Percentiles rank a stretch among this genome's conserved stretches.
Conservation (phyloP, 2,888 invertebrate species). For the Ptycholaimellus sp. region DNA sequence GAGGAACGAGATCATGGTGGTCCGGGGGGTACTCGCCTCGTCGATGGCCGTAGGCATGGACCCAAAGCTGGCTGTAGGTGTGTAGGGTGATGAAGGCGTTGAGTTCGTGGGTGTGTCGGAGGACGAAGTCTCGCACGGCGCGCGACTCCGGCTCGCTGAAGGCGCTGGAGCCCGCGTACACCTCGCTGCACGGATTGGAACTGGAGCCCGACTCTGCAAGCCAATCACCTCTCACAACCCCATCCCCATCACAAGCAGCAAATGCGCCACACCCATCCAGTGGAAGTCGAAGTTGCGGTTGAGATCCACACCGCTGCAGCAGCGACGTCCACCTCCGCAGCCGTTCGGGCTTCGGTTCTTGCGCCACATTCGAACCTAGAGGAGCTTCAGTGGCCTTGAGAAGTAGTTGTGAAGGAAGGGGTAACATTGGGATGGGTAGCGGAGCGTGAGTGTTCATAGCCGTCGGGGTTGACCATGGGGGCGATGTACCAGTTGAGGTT, state of each 20-base stretch:
- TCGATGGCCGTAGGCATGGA: slow-evolving; percentile 16
- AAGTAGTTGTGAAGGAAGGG: neutral
- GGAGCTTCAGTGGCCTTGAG: neutral
- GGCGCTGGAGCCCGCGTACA: slow-evolving; percentile 18
- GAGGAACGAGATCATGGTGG: slow-evolving; percentile 17
- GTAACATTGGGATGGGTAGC: slow-evolving; percentile 13
- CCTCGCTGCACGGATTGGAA: slow-evolving; percentile 19
- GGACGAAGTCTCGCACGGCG: slow-evolving; percentile 21
- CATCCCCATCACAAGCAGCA: neutral
- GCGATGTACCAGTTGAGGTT: slow-evolving; percentile 16
- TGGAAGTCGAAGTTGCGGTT: slow-evolving; percentile 24
- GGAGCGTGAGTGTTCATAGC: slow-evolving; percentile 12
- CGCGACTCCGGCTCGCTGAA: slow-evolving; percentile 23
- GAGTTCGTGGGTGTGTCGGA: no score
- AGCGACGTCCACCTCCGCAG: slow-evolving; percentile 11
- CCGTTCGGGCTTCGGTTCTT: slow-evolving; percentile 21
- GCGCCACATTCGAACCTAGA: slow-evolving; percentile 23
- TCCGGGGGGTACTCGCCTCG: slow-evolving; percentile 21
- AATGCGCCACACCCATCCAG: slow-evolving; percentile 13
- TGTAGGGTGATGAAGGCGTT: slow-evolving; percentile 8
- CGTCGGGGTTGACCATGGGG: slow-evolving; percentile 14
- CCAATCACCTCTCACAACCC: neutral
- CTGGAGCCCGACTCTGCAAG: slow-evolving; percentile 11
- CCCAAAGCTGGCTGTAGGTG: slow-evolving; percentile 8
- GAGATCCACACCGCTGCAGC: slow-evolving; percentile 22